Evolutionary conservation across 2,113 vertebrate genomes (phyloP), one percentile per base, ranked within the genome.

Genomic region (Platycercus adscitus): DNA sequence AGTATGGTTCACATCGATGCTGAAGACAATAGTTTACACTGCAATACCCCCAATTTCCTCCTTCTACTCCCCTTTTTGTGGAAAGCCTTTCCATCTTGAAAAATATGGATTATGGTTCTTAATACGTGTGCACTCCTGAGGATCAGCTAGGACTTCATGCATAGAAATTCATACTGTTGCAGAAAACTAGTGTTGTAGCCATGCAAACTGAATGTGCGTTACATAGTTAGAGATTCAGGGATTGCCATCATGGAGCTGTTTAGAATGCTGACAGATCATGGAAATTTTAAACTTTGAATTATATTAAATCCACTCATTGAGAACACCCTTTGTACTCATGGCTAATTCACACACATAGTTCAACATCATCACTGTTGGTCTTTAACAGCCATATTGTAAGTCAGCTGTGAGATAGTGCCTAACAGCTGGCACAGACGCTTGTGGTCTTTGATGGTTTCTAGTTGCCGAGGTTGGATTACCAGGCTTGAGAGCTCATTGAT

Each of bases 151-250:
- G 46, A 49, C 15, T 10, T 82, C n/a, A 46, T 39, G 35, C 52
- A 65, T 47, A 86, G 17, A 80, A 88, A 50, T 58, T 81, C 43
- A 28, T 91, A 7, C 43, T 71, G 4, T 25, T 60, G 50, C 26
- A 68, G 61, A 58, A 63, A 71, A 46, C 10, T 11, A 29, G 14
- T 6, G 7, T n/a, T 75, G 12, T 58, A 33, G 9, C 4, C 41
- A 17, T 9, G 9, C 23, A 81, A 72, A 43, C 47, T 26, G 25
- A 61, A 55, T 2, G 4, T 1, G 2, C 13, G 44, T 0, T 9
- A 15, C 55, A 31, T 13, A 21, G 12, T 21, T 44, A 49, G 19
- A 11, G 26, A 69, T 35, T 53, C 37, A 55, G 49, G 33, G 26
- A 17, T 8, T 69, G 29, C 10, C 20, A 21, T 61, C 0, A 4